phyloP scores from a whole-genome alignment of 2,797 vertebrate species.

The Myotis planiceps region DNA sequence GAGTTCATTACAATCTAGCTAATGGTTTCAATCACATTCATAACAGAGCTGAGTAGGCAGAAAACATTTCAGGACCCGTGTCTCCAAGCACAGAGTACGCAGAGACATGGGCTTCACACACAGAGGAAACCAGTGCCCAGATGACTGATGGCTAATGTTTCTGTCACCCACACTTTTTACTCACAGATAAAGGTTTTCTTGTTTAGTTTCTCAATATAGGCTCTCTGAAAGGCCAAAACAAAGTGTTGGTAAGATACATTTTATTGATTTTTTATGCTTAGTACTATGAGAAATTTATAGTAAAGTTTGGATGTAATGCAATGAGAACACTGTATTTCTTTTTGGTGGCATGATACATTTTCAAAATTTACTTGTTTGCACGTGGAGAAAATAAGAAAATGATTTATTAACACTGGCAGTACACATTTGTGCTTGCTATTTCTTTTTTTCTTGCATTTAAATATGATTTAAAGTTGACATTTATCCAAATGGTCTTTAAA shows the following conservation, averaged over 20 bases:
- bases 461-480: neutral
- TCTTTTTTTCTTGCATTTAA: neutral
- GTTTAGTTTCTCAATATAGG: neutral
- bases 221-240: neutral
- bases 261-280: neutral
- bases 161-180: conserved; percentile 58
- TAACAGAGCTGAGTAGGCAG: conserved; percentile 70
- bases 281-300: neutral
- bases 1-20: conserved; percentile 82
- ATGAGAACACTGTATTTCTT: conserved; percentile 15
- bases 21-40: conserved; percentile 85
- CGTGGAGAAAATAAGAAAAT: conserved; percentile 24
- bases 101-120: conserved; percentile 51
- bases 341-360: conserved; percentile 40
- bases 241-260: neutral
- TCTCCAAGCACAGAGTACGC: conserved; percentile 51
- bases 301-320: neutral
- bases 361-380: conserved; percentile 52
- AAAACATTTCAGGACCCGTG: conserved; percentile 16
- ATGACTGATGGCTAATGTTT: neutral
- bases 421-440: conserved; percentile 6
- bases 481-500: neutral
- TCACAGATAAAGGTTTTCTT: neutral
- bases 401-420: neutral
- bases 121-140: conserved; percentile 39